A percentile compares a stretch with the other conserved stretches of the same genome.
Evolutionary conservation across 1,140 invertebrate genomes (phyloP).

Genomic region (Orchesella cincta): DNA sequence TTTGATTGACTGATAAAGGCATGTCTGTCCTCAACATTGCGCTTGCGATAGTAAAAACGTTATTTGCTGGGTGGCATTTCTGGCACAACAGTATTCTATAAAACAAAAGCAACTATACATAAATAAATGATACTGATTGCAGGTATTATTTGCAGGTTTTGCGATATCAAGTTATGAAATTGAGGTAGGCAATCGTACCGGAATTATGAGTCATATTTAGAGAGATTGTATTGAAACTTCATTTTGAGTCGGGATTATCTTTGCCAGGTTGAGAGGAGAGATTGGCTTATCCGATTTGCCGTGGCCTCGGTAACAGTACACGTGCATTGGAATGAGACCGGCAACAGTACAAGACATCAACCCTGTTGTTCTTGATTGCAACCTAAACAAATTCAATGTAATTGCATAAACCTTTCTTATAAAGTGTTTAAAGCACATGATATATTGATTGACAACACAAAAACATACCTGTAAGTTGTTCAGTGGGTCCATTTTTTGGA

Average conservation of each 20-base stretch:
- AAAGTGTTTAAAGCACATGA: too few relatives aligned
- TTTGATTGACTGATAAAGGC: conserved; percentile 97
- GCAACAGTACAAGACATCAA: conserved; percentile 98
- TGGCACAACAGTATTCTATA: conserved; percentile 82
- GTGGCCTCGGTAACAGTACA: conserved; percentile 91
- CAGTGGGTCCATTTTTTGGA: conserved; percentile 95
- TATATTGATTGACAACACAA: not conserved
- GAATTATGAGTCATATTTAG: conserved; percentile 64
- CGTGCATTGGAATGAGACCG: conserved; percentile 87
- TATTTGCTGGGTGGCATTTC: conserved; percentile 97
- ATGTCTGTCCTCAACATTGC: conserved; percentile 99
- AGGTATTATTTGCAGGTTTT: too few relatives aligned
- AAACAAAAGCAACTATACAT: too few relatives aligned
- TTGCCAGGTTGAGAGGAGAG: conserved; percentile 98
- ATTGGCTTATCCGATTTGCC: conserved; percentile 97
- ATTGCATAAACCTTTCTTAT: not conserved
- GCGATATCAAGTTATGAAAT: too few relatives aligned
- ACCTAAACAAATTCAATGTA: conserved; percentile 65
- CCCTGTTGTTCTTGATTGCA: conserved; percentile 93
- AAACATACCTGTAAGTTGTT: conserved; percentile 86
- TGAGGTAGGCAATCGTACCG: too few relatives aligned
- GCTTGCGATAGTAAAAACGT: conserved; percentile 98
- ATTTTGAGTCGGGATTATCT: conserved; percentile 96
- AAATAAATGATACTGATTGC: too few relatives aligned
- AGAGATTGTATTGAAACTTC: conserved; percentile 87